Evolutionary conservation across 2,888 invertebrate genomes (phyloP).

Genomic region (Creontiades dilutus): DNA sequence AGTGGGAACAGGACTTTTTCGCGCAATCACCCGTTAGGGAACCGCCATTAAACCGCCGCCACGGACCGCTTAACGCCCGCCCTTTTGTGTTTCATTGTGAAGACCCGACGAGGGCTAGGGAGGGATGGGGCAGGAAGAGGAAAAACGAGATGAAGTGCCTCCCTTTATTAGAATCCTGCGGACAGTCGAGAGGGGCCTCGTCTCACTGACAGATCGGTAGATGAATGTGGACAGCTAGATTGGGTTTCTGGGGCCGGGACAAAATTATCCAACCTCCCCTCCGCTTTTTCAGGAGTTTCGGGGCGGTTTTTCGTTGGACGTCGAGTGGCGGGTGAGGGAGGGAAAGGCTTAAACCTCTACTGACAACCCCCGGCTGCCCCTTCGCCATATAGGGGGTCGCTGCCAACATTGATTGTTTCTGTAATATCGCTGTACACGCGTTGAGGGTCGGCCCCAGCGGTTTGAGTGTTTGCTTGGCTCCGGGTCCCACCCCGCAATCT

Average conservation of each 20-base stretch:
- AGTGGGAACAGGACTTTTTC: neutral
- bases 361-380: neutral
- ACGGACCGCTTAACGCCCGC: constrained; percentile 28
- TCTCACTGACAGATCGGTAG: constrained; percentile 47
- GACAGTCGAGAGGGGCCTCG: constrained; percentile 32
- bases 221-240: constrained; percentile 51
- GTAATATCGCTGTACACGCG: constrained; percentile 27
- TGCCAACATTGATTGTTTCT: constrained; percentile 42
- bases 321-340: neutral
- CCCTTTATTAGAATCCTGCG: constrained; percentile 45
- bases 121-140: neutral
- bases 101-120: neutral
- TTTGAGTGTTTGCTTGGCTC: neutral
- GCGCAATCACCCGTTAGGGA: constrained; percentile 5
- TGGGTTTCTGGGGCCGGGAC: constrained; percentile 29
- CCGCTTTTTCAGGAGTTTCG: neutral
- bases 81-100: constrained; percentile 27
- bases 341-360: neutral
- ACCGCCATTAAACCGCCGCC: constrained; percentile 30
- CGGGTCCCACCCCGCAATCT: neutral
- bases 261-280: constrained; percentile 21
- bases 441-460: neutral
- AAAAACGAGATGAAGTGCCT: constrained; percentile 46
- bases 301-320: neutral
- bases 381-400: neutral